These are phyloP conservation scores for Capreolus pygargus DNA, from an alignment of 2,113 vertebrate genomes.

Conservation along the genomic window DNA sequence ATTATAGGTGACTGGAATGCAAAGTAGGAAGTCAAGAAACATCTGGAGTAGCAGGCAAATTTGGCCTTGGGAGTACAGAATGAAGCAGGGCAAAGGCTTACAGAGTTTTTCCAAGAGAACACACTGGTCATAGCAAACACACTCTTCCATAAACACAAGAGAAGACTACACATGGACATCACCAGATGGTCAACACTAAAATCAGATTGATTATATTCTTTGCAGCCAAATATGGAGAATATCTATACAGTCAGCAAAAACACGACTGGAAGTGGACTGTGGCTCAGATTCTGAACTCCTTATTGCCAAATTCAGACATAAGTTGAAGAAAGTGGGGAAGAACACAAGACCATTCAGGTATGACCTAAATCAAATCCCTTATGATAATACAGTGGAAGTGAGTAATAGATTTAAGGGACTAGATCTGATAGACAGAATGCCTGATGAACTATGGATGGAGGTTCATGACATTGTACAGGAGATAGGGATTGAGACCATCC, in stretches of 20 bases:
- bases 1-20: too few relatives aligned
- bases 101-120: background rate
- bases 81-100: too few relatives aligned
- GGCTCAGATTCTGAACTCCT: background rate
- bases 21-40: too few relatives aligned
- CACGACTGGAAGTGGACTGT: background rate
- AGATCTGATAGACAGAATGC: background rate
- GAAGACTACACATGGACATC: too few relatives aligned
- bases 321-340: background rate
- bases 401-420: background rate
- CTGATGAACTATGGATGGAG: background rate
- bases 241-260: background rate
- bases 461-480: rapidly evolving
- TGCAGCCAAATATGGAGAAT: background rate
- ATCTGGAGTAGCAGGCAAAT: too few relatives aligned
- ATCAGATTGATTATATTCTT: background rate
- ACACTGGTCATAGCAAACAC: background rate
- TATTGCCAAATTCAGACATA: background rate
- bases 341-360: rapidly evolving
- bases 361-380: background rate
- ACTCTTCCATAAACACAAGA: too few relatives aligned
- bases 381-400: background rate
- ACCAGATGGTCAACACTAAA: background rate
- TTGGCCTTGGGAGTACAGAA: too few relatives aligned
- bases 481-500: background rate